A percentile compares a stretch with the other conserved stretches of the same genome.
These are phyloP conservation scores for Anarhynchus alexandrinus DNA, from an alignment of 2,113 vertebrate genomes.

Conservation along the genomic window DNA sequence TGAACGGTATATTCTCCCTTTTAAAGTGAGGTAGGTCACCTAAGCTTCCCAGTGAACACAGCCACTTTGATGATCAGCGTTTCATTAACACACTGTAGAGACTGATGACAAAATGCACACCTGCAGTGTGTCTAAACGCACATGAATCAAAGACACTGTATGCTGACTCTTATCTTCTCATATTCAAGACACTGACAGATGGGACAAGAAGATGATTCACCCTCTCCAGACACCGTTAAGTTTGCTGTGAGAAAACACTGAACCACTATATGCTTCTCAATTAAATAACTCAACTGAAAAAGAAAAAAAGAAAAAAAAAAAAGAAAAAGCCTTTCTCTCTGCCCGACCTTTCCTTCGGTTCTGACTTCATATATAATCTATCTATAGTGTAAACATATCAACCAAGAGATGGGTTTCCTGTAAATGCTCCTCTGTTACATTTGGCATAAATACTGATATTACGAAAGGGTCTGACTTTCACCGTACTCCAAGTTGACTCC, in stretches of 20 bases:
- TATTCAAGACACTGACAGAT: background rate
- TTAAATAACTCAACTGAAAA: background rate
- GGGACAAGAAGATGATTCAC: slow-evolving; percentile 38
- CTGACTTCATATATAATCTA: background rate
- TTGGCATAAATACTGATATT: background rate
- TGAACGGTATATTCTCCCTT: background rate
- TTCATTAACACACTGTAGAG: background rate
- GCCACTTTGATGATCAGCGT: background rate
- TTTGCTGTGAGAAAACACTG: slow-evolving; percentile 1
- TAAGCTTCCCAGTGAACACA: background rate
- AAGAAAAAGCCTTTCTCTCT: background rate
- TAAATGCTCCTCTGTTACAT: background rate
- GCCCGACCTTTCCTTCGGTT: background rate
- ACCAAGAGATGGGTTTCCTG: background rate
- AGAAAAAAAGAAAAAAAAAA: background rate
- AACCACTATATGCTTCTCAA: background rate
- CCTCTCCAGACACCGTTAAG: background rate
- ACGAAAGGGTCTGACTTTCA: background rate
- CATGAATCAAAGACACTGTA: background rate
- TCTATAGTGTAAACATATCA: background rate
- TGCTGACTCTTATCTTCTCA: background rate
- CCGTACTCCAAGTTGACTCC: background rate
- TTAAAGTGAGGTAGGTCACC: background rate
- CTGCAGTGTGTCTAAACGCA: background rate
- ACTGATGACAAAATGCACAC: background rate